phyloP scores from a whole-genome alignment of 2,113 vertebrate genomes.

The Alethe diademata region DNA sequence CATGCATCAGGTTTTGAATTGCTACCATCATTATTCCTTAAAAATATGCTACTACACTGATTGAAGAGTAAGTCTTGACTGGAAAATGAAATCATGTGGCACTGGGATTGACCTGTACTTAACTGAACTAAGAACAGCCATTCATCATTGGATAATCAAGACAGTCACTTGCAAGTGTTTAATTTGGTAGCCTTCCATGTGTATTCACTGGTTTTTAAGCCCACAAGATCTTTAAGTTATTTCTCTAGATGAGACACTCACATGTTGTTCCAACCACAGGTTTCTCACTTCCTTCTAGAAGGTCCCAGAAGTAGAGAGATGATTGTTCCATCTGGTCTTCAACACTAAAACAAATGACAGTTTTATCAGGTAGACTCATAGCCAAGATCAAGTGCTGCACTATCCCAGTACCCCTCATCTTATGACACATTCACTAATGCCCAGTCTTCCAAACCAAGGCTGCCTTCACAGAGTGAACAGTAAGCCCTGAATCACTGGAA shows the following conservation, averaged over 20 bases:
- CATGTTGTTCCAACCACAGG: slow-evolving; percentile 91
- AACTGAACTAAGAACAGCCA: neutral
- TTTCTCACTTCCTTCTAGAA: slow-evolving; percentile 91
- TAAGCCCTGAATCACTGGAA: neutral
- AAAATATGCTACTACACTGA: neutral
- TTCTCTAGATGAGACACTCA: slow-evolving; percentile 70
- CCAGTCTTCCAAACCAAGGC: neutral
- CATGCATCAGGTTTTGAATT: neutral
- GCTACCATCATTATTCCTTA: neutral
- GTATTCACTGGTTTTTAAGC: neutral
- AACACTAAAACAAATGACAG: slow-evolving; percentile 66
- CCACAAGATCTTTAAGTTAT: neutral
- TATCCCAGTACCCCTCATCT: neutral
- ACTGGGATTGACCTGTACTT: neutral
- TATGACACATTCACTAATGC: neutral
- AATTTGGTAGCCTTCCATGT: neutral
- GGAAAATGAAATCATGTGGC: neutral
- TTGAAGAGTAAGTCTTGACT: neutral
- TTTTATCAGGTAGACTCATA: neutral
- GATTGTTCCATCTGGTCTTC: slow-evolving; percentile 90
- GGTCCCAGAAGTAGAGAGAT: slow-evolving; percentile 85
- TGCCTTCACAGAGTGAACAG: neutral
- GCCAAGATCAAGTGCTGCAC: neutral
- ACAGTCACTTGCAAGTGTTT: neutral
- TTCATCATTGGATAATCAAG: rapidly evolving